phyloP scores from a whole-genome alignment of 1,140 invertebrate genomes.

The Zeugodacus cucurbitae region DNA sequence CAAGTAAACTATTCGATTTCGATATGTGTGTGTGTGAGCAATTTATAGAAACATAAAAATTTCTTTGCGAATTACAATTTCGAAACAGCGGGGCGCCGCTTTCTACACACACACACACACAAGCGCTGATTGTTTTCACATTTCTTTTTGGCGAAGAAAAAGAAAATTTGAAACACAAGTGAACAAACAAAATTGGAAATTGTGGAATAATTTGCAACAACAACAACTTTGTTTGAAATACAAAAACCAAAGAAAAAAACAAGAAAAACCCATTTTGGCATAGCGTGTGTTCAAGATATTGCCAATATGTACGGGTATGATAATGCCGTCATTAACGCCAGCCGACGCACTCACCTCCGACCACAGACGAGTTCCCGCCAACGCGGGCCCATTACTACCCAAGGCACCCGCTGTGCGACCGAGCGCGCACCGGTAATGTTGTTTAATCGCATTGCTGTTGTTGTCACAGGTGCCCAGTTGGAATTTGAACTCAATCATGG shows the following conservation, averaged over 20 bases:
- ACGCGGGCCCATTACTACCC: neutral
- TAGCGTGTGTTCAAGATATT: neutral
- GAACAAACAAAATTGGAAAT: conserved; percentile 16
- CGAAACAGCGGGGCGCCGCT: neutral
- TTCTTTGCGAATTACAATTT: neutral
- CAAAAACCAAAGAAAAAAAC: neutral
- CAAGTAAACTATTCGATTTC: neutral
- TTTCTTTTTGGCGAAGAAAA: neutral
- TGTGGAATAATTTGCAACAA: conserved; percentile 1
- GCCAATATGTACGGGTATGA: neutral
- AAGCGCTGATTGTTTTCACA: neutral
- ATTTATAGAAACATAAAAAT: neutral
- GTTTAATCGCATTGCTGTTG: neutral
- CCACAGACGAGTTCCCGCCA: neutral
- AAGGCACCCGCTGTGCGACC: neutral
- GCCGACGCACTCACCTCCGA: neutral
- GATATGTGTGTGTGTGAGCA: neutral
- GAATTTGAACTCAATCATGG: neutral
- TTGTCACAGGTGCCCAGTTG: neutral
- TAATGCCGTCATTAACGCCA: neutral
- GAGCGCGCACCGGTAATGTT: neutral
- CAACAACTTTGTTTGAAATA: neutral
- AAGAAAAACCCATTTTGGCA: neutral
- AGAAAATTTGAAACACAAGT: neutral
- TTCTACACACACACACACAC: neutral